phyloP scores from a whole-genome alignment of 2,797 vertebrate genomes.

The Microctenopoma steveboyesi region DNA sequence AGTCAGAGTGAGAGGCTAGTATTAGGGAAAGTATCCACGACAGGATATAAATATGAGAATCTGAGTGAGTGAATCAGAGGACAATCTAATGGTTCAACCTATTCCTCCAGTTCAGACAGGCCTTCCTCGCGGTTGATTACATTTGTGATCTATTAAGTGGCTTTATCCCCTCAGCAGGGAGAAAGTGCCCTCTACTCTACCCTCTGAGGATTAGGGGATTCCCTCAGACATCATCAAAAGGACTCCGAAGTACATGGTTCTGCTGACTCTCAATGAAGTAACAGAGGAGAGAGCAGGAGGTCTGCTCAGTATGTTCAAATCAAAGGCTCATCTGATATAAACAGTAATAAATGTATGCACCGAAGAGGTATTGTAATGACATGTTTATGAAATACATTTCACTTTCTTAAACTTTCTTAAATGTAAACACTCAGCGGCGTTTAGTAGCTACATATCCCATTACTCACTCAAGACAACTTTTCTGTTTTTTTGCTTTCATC shows the following conservation, averaged over 20 bases:
- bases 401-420: neutral
- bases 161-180: constrained; percentile 69
- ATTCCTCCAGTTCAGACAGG: constrained; percentile 59
- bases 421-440: neutral
- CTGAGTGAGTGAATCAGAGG: constrained; percentile 24
- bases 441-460: constrained; percentile 11
- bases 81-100: constrained; percentile 56
- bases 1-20: neutral
- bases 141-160: constrained; percentile 81
- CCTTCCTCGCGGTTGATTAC: constrained; percentile 77
- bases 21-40: too few relatives aligned
- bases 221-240: constrained; percentile 76
- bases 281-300: constrained; percentile 23
- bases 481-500: constrained; percentile 8
- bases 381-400: too few relatives aligned
- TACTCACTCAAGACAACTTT: neutral
- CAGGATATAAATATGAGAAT: neutral
- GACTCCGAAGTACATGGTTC: constrained; percentile 59
- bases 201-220: constrained; percentile 76
- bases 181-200: constrained; percentile 61
- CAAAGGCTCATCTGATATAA: neutral
- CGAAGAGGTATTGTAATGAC: too few relatives aligned
- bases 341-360: neutral
- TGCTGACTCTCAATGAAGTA: constrained; percentile 52
- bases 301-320: constrained; percentile 13